Base-by-base conservation (phyloP, 2,888 invertebrate genomes). In the Aporophyla nigra region DNA sequence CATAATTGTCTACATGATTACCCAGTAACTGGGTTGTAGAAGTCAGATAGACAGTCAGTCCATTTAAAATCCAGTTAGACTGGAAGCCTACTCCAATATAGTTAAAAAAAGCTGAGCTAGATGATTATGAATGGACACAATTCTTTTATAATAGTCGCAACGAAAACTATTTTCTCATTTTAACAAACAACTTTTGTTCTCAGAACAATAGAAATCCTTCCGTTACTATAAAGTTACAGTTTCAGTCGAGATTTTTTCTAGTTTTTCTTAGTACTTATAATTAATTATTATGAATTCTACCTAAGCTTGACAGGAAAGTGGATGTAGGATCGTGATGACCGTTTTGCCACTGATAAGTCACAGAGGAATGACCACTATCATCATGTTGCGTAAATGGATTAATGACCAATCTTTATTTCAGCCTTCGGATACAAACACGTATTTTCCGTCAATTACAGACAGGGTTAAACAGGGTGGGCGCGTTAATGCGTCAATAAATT, bases 171-270 rank as follows among this genome's bases (percentile, higher is more conserved):
- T 24, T 71, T 59, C 51, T 59, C 16, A 12, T 43, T 59, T 51
- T 59, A 72, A 53, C 40, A n/a, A 58, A 19, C 6, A 49, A 51
- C 40, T 71, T 59, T 71, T 74, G 40, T 27, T 59, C n/a, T 2
- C 21, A 49, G n/a, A 61, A 46, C 6, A 24, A 53, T 5, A n/a
- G 5, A 27, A 27, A 51, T 27, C n/a, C 9, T 49, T 3, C 5
- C 19, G n/a, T 24, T 19, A 46, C 10, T 56, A n/a, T 2, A 9
- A 72, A 5, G 12, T 51, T 19, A 51, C 5, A 19, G 7, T n/a
- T 53, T 24, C 4, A n/a, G 5, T 19, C 0, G 21, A n/a, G 16
- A 51, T 33, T 9, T 33, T 33, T 4, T 14, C 0, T 16, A 4
- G 10, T 49, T 59, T 19, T 33, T 27, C 21, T 21, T 10, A 19